Evolutionary conservation across 2,113 vertebrate species (phyloP), one percentile per base, ranked within the genome.

Genomic region (Chaenocephalus aceratus): DNA sequence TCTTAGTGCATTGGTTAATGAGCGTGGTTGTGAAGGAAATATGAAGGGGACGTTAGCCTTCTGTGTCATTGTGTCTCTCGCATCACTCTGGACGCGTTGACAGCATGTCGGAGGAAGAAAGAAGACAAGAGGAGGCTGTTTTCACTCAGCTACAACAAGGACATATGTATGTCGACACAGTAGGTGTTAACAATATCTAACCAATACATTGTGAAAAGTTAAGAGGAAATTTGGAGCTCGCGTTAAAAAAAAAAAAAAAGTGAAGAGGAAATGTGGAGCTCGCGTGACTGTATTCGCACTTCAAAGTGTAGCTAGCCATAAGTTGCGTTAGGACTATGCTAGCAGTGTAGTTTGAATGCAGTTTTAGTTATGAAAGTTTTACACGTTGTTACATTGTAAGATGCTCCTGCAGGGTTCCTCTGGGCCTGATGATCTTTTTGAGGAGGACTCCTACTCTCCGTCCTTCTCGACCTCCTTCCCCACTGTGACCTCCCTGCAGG

Each of bases 401-500:
- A 3, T 49, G 30, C 1, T 56, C 63, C 14, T 9, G 36, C 89
- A 94, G 93, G 80, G 86, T 57, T 93, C 93, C 13, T 92, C 92
- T 7, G 92, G 92, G 36, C 77, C 91, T 4, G 93, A 94, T 0
- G 93, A 94, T 41, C 6, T 91, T 34, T 91, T 94, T 16, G 92
- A 93, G 51, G 93, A 94, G 5, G 93, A 93, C 72, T 86, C 73
- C 8, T 91, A 79, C 70, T 93, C 93, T 15, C 90, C 91, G 1
- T 89, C 96, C n/a, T 96, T 96, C 3, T 95, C 95, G 1, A 96
- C 96, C 9, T 96, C 96, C n/a, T 94, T 95, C 46, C 95, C 86
- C 75, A 91, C 94, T 60, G 95, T 96, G 94, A 89, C 93, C 80
- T 88, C 95, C 10, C 89, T 95, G 77, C 84, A 91, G 7, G 91